Evolutionary conservation across 2,113 vertebrate genomes (phyloP).

Genomic region (Periophthalmodon schlosseri): DNA sequence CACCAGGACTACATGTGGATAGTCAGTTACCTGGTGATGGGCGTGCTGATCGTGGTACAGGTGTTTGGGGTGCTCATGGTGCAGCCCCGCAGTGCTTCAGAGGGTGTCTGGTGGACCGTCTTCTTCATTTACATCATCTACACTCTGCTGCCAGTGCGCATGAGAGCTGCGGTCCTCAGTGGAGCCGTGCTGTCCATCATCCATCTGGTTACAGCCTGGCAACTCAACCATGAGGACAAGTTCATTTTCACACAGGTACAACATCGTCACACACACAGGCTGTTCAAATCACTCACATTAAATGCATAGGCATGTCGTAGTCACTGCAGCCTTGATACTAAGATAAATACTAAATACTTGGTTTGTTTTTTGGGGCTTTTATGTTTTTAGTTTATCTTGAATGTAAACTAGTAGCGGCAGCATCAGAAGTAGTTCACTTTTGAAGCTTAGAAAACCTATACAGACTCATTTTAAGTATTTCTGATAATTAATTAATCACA

Average conservation of each 20-base stretch:
- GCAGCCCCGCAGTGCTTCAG: slow-evolving; percentile 83
- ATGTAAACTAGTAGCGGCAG: no score
- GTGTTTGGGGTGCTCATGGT: slow-evolving; percentile 80
- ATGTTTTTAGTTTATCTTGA: no score
- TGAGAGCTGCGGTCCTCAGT: slow-evolving; percentile 91
- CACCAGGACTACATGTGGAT: slow-evolving; percentile 98
- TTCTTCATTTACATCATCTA: slow-evolving; percentile 98
- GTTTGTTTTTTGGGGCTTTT: no score
- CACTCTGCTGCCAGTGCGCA: slow-evolving; percentile 93
- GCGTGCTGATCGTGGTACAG: slow-evolving; percentile 86
- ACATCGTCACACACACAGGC: neutral
- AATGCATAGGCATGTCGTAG: neutral
- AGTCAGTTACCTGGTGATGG: slow-evolving; percentile 93
- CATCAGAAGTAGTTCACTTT: no score
- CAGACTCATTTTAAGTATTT: neutral
- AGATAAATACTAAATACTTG: neutral
- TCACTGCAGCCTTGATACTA: no score
- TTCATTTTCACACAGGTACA: slow-evolving; percentile 90
- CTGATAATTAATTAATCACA: neutral
- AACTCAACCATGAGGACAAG: slow-evolving; percentile 79
- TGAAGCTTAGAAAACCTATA: no score
- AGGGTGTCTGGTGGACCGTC: slow-evolving; percentile 92
- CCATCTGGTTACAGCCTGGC: slow-evolving; percentile 87
- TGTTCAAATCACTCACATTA: neutral
- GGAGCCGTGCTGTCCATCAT: slow-evolving; percentile 84